These are phyloP conservation scores for Dinoponera quadriceps DNA, from an alignment of 1,140 invertebrate species.

Conservation along the genomic window DNA sequence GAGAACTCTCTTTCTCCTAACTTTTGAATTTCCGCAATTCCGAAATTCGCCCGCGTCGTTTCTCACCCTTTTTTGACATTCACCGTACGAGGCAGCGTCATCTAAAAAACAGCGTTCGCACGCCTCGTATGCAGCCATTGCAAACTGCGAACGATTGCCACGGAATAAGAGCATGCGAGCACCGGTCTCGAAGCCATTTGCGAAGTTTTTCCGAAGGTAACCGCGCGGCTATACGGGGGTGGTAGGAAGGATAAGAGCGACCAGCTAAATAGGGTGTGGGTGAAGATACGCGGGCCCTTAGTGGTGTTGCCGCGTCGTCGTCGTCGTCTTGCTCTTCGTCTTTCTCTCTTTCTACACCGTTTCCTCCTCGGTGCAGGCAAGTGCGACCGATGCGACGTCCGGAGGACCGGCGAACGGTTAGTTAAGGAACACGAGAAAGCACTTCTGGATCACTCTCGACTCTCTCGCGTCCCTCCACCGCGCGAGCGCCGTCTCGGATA, in stretches of 20 bases:
- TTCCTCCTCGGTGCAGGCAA: slow-evolving; percentile 47
- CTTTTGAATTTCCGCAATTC: slow-evolving; percentile 21
- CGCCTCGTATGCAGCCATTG: slow-evolving; percentile 22
- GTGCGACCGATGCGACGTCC: slow-evolving; percentile 70
- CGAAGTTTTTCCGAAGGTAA: slow-evolving; percentile 52
- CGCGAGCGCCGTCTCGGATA: slow-evolving; percentile 67
- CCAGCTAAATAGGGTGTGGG: slow-evolving; percentile 15
- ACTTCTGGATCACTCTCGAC: slow-evolving; percentile 83
- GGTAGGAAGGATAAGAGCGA: slow-evolving; percentile 4
- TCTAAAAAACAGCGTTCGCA: slow-evolving; percentile 4
- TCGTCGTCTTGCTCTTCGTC: slow-evolving; percentile 26
- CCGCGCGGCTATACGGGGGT: not conserved
- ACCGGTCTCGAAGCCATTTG: slow-evolving; percentile 47
- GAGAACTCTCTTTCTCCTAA: not conserved
- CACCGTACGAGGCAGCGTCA: not conserved
- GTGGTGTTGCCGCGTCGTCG: slow-evolving; percentile 49
- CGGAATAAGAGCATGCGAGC: slow-evolving; percentile 36
- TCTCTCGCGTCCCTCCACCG: slow-evolving; percentile 73
- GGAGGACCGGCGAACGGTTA: slow-evolving; percentile 75
- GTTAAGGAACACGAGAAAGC: slow-evolving; percentile 86
- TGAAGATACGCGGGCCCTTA: slow-evolving; percentile 58
- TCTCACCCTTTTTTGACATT: not conserved
- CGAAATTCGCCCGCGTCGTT: not conserved
- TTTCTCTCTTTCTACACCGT: slow-evolving; percentile 11
- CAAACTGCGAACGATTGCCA: slow-evolving; percentile 49